Conservation (phyloP, 2,113 vertebrate genomes). For the Colistium nudipinnis region DNA sequence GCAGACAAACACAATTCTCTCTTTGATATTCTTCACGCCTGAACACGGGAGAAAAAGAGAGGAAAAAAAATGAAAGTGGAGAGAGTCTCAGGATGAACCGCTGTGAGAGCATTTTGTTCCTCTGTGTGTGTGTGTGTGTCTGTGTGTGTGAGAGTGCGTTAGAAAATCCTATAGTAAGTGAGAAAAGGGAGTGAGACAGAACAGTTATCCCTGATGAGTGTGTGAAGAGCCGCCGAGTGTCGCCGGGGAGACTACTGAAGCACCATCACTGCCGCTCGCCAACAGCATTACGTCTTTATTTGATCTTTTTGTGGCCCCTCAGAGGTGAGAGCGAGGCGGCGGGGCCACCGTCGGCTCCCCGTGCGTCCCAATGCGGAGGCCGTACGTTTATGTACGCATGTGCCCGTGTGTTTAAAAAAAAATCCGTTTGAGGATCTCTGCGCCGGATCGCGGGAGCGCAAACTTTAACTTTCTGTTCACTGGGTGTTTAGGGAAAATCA, state of each 20-base stretch:
- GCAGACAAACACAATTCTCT: conserved; percentile 58
- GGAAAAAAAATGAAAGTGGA: conserved; percentile 21
- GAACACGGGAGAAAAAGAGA: conserved; percentile 30
- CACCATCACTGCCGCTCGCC: neutral
- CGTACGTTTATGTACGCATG: neutral
- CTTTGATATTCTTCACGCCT: conserved; percentile 63
- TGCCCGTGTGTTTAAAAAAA: neutral
- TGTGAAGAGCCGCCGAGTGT: conserved; percentile 55
- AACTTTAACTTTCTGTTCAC: conserved; percentile 15
- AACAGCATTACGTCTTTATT: conserved; percentile 24
- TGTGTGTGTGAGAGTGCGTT: conserved; percentile 4
- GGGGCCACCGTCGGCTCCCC: conserved; percentile 15
- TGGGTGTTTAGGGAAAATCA: conserved; percentile 37
- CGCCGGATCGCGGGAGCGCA: neutral
- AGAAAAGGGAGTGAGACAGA: conserved; percentile 2
- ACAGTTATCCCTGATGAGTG: conserved; percentile 41
- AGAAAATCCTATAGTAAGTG: conserved; percentile 4
- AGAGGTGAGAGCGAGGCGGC: conserved; percentile 32
- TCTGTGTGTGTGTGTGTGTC: conserved; percentile 4
- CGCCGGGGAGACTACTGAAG: conserved; percentile 43
- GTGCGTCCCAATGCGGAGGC: neutral
- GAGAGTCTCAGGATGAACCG: conserved; percentile 28
- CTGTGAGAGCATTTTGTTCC: conserved; percentile 49
- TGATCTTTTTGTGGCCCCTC: conserved; percentile 6
- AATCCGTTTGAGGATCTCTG: conserved; percentile 1